Evolutionary conservation across 2,113 vertebrate species (phyloP).

Genomic region (Parotia lawesii): DNA sequence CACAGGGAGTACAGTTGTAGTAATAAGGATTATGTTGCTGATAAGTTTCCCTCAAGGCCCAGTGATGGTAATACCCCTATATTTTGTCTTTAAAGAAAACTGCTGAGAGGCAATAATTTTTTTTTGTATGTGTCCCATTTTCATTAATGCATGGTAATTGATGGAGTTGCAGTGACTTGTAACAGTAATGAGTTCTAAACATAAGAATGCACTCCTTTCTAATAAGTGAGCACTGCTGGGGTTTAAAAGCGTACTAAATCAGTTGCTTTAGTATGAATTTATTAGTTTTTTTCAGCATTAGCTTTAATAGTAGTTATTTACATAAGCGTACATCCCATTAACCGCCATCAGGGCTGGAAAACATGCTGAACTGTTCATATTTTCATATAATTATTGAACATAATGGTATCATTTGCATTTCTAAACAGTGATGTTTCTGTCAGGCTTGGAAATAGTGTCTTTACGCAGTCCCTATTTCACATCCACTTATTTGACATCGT

Average conservation of each 20-base stretch:
- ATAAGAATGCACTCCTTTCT: constrained; percentile 85
- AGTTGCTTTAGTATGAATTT: constrained; percentile 87
- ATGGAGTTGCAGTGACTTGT: constrained; percentile 83
- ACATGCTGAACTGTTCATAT: constrained; percentile 88
- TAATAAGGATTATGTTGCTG: constrained; percentile 75
- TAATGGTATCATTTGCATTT: constrained; percentile 88
- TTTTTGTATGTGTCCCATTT: constrained; percentile 81
- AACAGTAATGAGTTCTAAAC: constrained; percentile 84
- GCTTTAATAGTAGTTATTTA: constrained; percentile 89
- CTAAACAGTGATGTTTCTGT: constrained; percentile 85
- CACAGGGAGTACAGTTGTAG: constrained; percentile 58
- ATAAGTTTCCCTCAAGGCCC: constrained; percentile 74
- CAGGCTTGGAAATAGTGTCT: constrained; percentile 83
- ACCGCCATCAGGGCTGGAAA: constrained; percentile 85
- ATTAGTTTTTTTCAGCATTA: constrained; percentile 87
- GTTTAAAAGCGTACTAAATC: constrained; percentile 87
- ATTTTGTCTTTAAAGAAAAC: constrained; percentile 83
- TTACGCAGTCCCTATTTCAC: constrained; percentile 83
- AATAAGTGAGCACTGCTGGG: constrained; percentile 84
- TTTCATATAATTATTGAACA: constrained; percentile 89
- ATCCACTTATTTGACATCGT: constrained; percentile 84
- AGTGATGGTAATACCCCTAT: constrained; percentile 76
- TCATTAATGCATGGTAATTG: constrained; percentile 84
- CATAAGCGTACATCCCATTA: constrained; percentile 88
- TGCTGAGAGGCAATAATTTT: constrained; percentile 81